A percentile compares a stretch with the other conserved stretches of the same genome.
Conservation (phyloP, 2,888 invertebrate genomes). For the Panopea generosa region DNA sequence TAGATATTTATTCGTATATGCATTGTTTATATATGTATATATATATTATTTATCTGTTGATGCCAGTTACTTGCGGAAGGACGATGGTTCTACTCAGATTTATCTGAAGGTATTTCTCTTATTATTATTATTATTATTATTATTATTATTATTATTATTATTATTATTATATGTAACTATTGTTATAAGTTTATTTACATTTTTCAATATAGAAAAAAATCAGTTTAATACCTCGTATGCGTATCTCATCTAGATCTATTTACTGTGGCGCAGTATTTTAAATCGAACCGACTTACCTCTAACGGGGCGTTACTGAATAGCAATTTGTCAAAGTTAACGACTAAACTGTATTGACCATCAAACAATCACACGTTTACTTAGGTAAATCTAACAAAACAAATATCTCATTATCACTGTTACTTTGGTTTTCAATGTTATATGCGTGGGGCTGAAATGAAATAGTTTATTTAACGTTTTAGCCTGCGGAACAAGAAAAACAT, state of each 20-base stretch:
- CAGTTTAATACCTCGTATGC: too few relatives aligned
- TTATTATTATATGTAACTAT: too few relatives aligned
- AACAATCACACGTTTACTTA: slow-evolving; percentile 18
- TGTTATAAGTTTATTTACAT: too few relatives aligned
- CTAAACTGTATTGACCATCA: slow-evolving; percentile 14
- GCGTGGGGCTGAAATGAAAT: slow-evolving; percentile 6
- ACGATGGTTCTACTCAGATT: too few relatives aligned
- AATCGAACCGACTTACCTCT: slow-evolving; percentile 7
- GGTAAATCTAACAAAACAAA: slow-evolving; percentile 18
- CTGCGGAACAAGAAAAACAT: slow-evolving; percentile 9
- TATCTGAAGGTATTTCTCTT: too few relatives aligned
- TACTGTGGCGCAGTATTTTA: slow-evolving; percentile 21
- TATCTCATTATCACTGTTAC: slow-evolving; percentile 16
- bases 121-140: too few relatives aligned
- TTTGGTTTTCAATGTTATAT: neutral
- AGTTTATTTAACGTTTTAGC: slow-evolving; percentile 24
- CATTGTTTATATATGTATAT: too few relatives aligned
- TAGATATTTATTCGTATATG: too few relatives aligned
- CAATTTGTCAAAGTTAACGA: slow-evolving; percentile 49
- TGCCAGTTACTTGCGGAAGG: too few relatives aligned
- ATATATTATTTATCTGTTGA: too few relatives aligned
- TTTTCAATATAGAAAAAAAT: too few relatives aligned
- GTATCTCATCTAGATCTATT: neutral
- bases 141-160: too few relatives aligned
- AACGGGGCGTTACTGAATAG: slow-evolving; percentile 41